Percentiles rank a stretch among this genome's conserved stretches.
phyloP scores from a whole-genome alignment of 2,888 invertebrate genomes.

The Oxyscelio sp. region DNA sequence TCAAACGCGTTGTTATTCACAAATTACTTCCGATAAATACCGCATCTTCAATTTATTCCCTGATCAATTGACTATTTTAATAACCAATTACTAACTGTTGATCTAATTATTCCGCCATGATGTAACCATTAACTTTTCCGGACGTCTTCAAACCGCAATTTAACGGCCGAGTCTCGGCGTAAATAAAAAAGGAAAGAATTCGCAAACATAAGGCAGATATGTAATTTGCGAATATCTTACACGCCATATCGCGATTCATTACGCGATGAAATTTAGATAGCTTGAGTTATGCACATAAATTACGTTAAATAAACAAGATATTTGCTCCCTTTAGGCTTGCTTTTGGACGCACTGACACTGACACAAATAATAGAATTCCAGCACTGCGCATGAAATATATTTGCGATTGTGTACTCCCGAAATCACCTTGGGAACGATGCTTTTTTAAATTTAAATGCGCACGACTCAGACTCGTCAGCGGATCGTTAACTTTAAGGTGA shows the following conservation, averaged over 20 bases:
- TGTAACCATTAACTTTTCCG: not conserved
- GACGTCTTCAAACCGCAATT: not conserved
- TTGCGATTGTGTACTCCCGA: slow-evolving; percentile 1
- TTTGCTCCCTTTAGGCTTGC: slow-evolving; percentile 50
- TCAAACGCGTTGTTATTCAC: slow-evolving; percentile 82
- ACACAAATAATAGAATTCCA: slow-evolving; percentile 32
- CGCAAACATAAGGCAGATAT: slow-evolving; percentile 20
- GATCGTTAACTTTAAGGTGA: too few relatives aligned
- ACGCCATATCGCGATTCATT: slow-evolving; percentile 52
- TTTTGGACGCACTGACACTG: slow-evolving; percentile 19
- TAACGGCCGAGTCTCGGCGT: too few relatives aligned
- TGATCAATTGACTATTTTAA: slow-evolving; percentile 51
- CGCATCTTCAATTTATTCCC: slow-evolving; percentile 70
- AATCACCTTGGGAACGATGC: too few relatives aligned
- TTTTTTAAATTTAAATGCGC: too few relatives aligned
- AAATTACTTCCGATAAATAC: slow-evolving; percentile 87
- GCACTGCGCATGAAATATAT: not conserved
- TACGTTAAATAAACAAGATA: slow-evolving; percentile 65
- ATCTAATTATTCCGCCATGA: not conserved
- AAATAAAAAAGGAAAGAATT: slow-evolving; percentile 37
- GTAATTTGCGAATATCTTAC: slow-evolving; percentile 46
- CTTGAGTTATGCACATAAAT: slow-evolving; percentile 60
- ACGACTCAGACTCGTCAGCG: not conserved
- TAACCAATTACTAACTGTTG: slow-evolving; percentile 30
- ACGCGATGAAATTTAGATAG: slow-evolving; percentile 62